A percentile compares a stretch with the other conserved stretches of the same genome.
phyloP scores from a whole-genome alignment of 2,888 invertebrate genomes.

The Galeopsomyia nigrocyanea region DNA sequence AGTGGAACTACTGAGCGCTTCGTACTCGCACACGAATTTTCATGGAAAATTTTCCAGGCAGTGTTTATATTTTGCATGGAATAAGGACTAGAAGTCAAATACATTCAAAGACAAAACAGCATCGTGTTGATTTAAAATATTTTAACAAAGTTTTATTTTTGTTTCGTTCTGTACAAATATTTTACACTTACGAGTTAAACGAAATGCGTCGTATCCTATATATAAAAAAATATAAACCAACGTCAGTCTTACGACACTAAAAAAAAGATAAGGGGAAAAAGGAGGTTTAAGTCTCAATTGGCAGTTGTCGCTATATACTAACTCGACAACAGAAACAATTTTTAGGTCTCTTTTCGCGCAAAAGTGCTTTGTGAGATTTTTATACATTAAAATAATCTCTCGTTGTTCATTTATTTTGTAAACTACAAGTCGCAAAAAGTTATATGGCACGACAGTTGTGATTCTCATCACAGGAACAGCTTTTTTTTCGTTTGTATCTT shows the following conservation, averaged over 20 bases:
- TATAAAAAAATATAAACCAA: slow-evolving; percentile 58
- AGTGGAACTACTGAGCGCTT: neutral
- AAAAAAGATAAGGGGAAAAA: slow-evolving; percentile 36
- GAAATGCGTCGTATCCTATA: slow-evolving; percentile 55
- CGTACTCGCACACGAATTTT: no score
- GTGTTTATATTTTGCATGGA: neutral
- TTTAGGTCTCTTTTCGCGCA: neutral
- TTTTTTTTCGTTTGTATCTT: slow-evolving; percentile 4
- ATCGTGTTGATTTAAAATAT: slow-evolving; percentile 48
- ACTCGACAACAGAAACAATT: slow-evolving; percentile 50
- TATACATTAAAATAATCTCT: no score
- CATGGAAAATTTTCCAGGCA: neutral
- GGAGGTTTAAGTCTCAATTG: slow-evolving; percentile 20
- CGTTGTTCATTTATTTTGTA: neutral
- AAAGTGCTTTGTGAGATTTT: no score
- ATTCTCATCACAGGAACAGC: slow-evolving; percentile 41
- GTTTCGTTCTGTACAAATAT: slow-evolving; percentile 63
- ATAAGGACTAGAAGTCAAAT: no score
- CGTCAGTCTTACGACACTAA: slow-evolving; percentile 63
- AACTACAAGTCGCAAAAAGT: slow-evolving; percentile 19
- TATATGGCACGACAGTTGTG: slow-evolving; percentile 41
- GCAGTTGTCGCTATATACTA: slow-evolving; percentile 47
- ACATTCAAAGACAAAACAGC: slow-evolving; percentile 1
- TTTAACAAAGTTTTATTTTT: slow-evolving; percentile 61
- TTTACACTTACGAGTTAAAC: slow-evolving; percentile 58